A percentile compares a stretch with the other conserved stretches of the same genome.
These are phyloP conservation scores for Podabrus alpinus DNA, from an alignment of 2,888 invertebrate species.

Conservation along the genomic window DNA sequence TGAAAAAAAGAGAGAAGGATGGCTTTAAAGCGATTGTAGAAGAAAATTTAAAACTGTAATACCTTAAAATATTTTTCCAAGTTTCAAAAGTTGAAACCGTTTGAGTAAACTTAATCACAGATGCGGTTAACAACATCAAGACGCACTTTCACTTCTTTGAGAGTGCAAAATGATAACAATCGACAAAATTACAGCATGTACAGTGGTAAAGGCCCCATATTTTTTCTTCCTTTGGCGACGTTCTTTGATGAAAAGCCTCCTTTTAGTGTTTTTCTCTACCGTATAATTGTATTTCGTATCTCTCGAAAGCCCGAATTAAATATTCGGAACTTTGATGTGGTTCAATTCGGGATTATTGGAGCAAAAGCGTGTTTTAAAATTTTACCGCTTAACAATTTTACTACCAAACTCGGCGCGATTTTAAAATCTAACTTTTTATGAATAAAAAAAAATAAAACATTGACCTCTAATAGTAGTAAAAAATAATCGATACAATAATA, in stretches of 20 bases:
- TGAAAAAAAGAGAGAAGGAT: no score
- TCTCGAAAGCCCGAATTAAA: not conserved
- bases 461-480: conserved; percentile 14
- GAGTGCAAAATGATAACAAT: not conserved
- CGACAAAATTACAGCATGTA: not conserved
- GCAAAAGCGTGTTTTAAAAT: not conserved
- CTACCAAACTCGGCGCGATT: not conserved
- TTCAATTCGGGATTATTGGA: not conserved
- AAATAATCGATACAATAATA: conserved; percentile 11
- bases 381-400: not conserved
- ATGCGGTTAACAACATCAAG: not conserved
- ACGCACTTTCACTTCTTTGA: not conserved
- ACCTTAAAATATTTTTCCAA: not conserved
- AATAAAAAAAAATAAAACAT: conserved; percentile 9
- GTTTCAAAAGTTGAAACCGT: not conserved
- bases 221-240: not conserved
- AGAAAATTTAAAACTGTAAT: no score
- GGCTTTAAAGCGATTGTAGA: no score
- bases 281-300: not conserved
- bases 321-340: not conserved
- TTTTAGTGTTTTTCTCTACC: not conserved
- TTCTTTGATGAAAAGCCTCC: not conserved
- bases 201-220: not conserved
- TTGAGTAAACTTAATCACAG: not conserved
- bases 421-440: not conserved